Percentiles rank a stretch among this genome's conserved stretches.
Conservation (phyloP, 2,888 invertebrate species). For the Fissipunctia ypsillon region DNA sequence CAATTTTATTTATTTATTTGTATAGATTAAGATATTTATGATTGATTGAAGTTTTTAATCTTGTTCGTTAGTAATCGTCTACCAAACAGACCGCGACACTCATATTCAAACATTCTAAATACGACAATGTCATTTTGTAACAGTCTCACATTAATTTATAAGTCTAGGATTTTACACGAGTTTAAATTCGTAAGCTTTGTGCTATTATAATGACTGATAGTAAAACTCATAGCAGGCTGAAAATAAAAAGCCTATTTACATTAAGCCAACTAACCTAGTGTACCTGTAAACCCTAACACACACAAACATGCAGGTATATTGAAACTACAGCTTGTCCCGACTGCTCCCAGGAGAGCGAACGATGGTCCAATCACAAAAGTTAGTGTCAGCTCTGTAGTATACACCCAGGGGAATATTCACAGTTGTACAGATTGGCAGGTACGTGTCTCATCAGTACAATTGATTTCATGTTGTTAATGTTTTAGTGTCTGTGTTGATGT, state of each 20-base stretch:
- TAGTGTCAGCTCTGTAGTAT: slow-evolving; percentile 34
- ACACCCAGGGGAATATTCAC: slow-evolving; percentile 26
- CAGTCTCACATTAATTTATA: too few relatives aligned
- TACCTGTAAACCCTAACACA: background rate
- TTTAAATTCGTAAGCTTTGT: too few relatives aligned
- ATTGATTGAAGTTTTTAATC: too few relatives aligned
- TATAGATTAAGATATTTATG: too few relatives aligned
- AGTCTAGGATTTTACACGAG: too few relatives aligned
- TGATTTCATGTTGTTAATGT: slow-evolving; percentile 27
- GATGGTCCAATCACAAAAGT: slow-evolving; percentile 46
- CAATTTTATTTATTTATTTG: too few relatives aligned
- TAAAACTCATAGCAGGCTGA: background rate
- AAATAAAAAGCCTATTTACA: slow-evolving; percentile 7
- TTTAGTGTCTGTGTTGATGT: background rate
- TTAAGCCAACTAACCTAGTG: slow-evolving; percentile 1
- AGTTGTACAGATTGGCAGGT: slow-evolving; percentile 32
- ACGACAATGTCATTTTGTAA: too few relatives aligned
- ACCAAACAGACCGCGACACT: too few relatives aligned
- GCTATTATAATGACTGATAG: too few relatives aligned
- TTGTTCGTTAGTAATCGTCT: too few relatives aligned
- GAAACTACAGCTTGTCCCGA: slow-evolving; percentile 38
- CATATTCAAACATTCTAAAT: too few relatives aligned
- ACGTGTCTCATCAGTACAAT: slow-evolving; percentile 33
- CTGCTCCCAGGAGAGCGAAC: slow-evolving; percentile 25
- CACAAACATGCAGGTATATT: slow-evolving; percentile 28